Base-by-base conservation (phyloP, 2,113 vertebrate genomes). In the Actenoides hombroni region DNA sequence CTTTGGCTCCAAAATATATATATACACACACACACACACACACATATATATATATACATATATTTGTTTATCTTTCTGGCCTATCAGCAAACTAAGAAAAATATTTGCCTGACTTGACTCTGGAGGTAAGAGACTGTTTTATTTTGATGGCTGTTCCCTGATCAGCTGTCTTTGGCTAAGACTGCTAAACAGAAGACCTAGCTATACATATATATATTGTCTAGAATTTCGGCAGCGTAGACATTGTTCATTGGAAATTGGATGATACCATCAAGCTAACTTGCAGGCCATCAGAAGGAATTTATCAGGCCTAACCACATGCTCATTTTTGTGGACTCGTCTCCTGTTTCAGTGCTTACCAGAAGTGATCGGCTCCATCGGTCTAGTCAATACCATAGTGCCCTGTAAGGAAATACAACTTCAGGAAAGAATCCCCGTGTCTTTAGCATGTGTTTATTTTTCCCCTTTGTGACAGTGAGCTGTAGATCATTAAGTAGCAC, bases 391-490 rank as follows among this genome's bases (percentile, higher is more conserved):
- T 96, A 35, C 35, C 53, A 5, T 1, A 15, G 20, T 71, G 15
- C 83, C 29, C 63, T 40, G 84, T 60, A 94, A 95, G 93, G 78
- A 87, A 87, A 95, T 92, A 71, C 57, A 91, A 16, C 64, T 69
- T 85, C 17, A 53, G 24, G 69, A 39, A 56, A 12, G 42, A 82
- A 42, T 88, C 61, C 57, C 15, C 75, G 6, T 59, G 21, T 92
- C 61, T 61, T 95, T 57, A 84, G 81, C 57, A 28, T 48, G 35
- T 88, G 51, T 73, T 93, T 94, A 5, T 69, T 93, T 87, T 77
- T 14, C 42, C 56, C 28, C 31, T 81, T 7, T 44, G 75, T 74
- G 68, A 18, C 54, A 77, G 24, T 39, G 71, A 93, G 67, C 65
- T 9, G 2, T 8, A 67, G 76, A 61, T 94, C 63, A 10, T 93